A percentile compares a stretch with the other conserved stretches of the same genome.
Conservation (phyloP, 2,113 vertebrate species). For the Ramphastos sulfuratus region DNA sequence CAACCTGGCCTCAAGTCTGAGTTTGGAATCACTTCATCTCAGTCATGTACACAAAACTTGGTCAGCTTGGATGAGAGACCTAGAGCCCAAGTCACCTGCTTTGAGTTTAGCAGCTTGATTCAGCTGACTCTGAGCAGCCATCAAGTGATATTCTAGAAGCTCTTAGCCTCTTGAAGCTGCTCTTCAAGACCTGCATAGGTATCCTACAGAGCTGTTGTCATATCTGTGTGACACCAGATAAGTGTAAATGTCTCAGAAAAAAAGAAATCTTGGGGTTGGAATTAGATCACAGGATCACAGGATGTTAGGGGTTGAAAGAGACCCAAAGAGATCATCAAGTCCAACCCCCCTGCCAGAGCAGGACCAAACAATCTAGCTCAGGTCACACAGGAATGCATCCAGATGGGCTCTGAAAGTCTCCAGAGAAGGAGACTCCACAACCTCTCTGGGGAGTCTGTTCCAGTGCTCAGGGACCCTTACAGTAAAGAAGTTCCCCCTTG, state of each 20-base stretch:
- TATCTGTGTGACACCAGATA: not conserved
- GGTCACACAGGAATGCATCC: too few species aligned
- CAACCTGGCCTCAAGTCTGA: not conserved
- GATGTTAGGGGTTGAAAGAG: too few species aligned
- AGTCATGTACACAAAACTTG: not conserved
- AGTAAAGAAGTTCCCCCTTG: too few species aligned
- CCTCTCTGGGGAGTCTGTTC: too few species aligned
- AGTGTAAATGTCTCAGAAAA: not conserved
- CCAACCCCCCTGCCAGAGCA: too few species aligned
- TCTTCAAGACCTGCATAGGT: not conserved
- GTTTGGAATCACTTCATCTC: not conserved
- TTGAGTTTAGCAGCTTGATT: not conserved
- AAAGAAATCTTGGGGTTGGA: not conserved
- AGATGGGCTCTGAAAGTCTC: too few species aligned
- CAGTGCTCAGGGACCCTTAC: too few species aligned
- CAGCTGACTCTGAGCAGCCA: not conserved
- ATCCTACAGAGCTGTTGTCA: not conserved
- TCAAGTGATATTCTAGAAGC: not conserved
- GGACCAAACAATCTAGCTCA: too few species aligned
- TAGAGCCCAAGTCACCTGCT: rapidly evolving
- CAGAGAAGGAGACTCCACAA: too few species aligned
- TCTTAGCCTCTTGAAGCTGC: not conserved
- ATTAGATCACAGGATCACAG: too few species aligned
- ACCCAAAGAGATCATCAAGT: too few species aligned
- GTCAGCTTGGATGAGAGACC: not conserved